phyloP scores from a whole-genome alignment of 1,140 invertebrate species.

The Goniozus legneri region DNA sequence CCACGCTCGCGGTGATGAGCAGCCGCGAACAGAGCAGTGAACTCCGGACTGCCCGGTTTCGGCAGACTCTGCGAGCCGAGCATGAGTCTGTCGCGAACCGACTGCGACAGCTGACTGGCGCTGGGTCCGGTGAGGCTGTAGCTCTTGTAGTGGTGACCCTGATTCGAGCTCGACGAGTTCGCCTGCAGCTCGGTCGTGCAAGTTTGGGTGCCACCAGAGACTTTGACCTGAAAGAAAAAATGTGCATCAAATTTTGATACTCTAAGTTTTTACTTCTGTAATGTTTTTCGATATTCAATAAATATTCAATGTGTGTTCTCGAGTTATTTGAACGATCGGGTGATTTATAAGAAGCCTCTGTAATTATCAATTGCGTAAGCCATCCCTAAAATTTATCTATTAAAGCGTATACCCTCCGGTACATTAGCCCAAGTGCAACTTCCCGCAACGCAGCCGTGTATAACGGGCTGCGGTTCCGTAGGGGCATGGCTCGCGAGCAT shows the following conservation, averaged over 20 bases:
- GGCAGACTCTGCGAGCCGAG: slow-evolving; percentile 76
- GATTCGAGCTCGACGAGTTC: slow-evolving; percentile 37
- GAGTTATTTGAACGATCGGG: too few species aligned
- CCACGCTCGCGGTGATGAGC: slow-evolving; percentile 47
- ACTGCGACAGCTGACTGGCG: slow-evolving; percentile 79
- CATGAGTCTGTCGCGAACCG: slow-evolving; percentile 74
- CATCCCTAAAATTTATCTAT: too few species aligned
- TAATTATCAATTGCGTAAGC: too few species aligned
- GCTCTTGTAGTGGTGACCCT: slow-evolving; percentile 63
- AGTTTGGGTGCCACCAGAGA: slow-evolving; percentile 85
- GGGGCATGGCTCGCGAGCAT: too few species aligned
- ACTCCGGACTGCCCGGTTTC: slow-evolving; percentile 69
- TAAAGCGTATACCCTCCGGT: too few species aligned
- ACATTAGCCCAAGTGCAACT: too few species aligned
- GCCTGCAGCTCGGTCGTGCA: slow-evolving; percentile 71
- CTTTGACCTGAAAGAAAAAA: slow-evolving; percentile 58
- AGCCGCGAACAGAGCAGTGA: slow-evolving; percentile 58
- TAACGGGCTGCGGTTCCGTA: too few species aligned
- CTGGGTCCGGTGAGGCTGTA: slow-evolving; percentile 78
- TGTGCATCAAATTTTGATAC: neutral
- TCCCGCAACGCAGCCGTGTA: too few species aligned
- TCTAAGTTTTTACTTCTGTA: too few species aligned
- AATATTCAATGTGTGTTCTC: too few species aligned
- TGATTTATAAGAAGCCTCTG: too few species aligned
- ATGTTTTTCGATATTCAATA: too few species aligned